phyloP scores from a whole-genome alignment of 2,113 vertebrate genomes.

The Desmodus rotundus region DNA sequence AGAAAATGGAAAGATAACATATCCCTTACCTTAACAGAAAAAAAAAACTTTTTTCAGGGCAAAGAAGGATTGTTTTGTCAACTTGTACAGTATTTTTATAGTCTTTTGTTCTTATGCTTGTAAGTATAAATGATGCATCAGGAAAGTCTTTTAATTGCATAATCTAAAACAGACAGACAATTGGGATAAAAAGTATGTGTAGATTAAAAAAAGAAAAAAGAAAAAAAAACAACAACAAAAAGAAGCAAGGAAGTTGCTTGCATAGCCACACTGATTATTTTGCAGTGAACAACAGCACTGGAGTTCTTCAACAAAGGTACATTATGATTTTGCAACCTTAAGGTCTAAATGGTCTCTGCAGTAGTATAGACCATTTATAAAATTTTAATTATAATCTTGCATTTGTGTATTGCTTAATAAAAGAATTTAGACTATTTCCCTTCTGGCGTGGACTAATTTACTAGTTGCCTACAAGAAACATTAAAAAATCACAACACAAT shows the following conservation, averaged over 20 bases:
- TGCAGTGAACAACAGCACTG: not conserved
- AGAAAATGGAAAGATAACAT: not conserved
- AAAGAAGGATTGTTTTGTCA: not conserved
- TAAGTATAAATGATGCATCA: not conserved
- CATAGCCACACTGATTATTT: not conserved
- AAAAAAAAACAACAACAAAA: not conserved
- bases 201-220: not conserved
- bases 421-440: constrained; percentile 29
- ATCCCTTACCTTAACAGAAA: not conserved
- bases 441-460: constrained; percentile 17
- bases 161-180: not conserved
- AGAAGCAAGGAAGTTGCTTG: not conserved
- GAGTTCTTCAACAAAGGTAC: not conserved
- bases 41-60: not conserved
- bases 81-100: not conserved
- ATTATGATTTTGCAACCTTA: not conserved
- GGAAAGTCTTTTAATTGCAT: not conserved
- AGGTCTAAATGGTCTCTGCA: not conserved
- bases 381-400: constrained; percentile 47
- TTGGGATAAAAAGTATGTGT: not conserved
- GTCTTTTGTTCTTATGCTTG: not conserved
- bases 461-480: not conserved
- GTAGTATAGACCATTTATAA: not conserved
- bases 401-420: constrained; percentile 40
- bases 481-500: not conserved